A percentile compares a stretch with the other conserved stretches of the same genome.
Conservation (phyloP, 2,888 invertebrate genomes). For the Bombylius major region DNA sequence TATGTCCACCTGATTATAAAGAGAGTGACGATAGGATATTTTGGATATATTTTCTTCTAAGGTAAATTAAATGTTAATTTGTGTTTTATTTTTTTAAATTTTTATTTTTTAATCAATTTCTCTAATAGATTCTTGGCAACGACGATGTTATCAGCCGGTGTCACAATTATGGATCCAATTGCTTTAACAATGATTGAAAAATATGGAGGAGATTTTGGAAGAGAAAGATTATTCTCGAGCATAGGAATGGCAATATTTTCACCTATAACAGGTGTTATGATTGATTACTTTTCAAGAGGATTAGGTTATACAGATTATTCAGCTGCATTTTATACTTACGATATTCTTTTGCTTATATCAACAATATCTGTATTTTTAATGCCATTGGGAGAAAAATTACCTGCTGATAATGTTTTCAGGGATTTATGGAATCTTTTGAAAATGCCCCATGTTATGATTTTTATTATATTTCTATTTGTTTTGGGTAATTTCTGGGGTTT, state of each 20-base stretch:
- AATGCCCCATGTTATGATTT: constrained; percentile 66
- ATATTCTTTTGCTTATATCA: constrained; percentile 57
- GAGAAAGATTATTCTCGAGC: constrained; percentile 67
- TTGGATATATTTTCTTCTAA: constrained; percentile 66
- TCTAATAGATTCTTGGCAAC: constrained; percentile 56
- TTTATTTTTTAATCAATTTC: neutral
- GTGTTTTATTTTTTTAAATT: neutral
- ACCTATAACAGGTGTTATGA: constrained; percentile 64
- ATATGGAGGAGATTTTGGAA: constrained; percentile 69
- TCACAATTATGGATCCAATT: constrained; percentile 80
- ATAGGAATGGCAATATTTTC: constrained; percentile 74
- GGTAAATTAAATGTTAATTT: constrained; percentile 18
- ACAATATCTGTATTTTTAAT: constrained; percentile 62
- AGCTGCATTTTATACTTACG: constrained; percentile 76
- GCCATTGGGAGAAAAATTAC: constrained; percentile 64
- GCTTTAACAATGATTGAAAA: constrained; percentile 75
- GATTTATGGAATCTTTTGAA: constrained; percentile 63
- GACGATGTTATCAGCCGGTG: constrained; percentile 70
- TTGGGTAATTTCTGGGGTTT: constrained; percentile 82
- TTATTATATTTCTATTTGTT: constrained; percentile 67
- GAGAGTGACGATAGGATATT: constrained; percentile 66
- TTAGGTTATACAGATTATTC: constrained; percentile 72
- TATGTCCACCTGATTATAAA: constrained; percentile 68
- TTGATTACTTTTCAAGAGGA: constrained; percentile 45
- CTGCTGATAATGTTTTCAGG: constrained; percentile 62